These are phyloP conservation scores for Oryzias melastigma DNA, from an alignment of 2,113 vertebrate species.

Conservation along the genomic window DNA sequence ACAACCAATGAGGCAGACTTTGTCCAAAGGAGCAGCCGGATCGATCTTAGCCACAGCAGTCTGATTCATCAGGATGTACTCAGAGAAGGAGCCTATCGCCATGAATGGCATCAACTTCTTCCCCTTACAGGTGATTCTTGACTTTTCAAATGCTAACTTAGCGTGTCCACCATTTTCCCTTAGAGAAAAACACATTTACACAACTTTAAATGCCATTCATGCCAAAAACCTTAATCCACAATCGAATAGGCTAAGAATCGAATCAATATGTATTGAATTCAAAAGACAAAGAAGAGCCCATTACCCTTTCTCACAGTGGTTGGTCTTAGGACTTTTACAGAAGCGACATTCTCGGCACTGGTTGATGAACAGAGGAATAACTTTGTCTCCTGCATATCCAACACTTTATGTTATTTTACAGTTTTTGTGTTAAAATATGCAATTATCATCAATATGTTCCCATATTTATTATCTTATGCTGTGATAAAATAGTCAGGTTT, in stretches of 20 bases:
- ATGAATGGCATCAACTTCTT: constrained; percentile 78
- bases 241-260: not conserved
- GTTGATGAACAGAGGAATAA: constrained; percentile 81
- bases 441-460: no score
- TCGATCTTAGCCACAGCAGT: constrained; percentile 77
- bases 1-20: constrained; percentile 82
- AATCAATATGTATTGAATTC: not conserved
- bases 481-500: no score
- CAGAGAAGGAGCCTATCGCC: constrained; percentile 82
- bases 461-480: no score
- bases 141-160: constrained; percentile 72
- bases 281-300: constrained; percentile 46
- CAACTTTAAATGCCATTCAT: not conserved
- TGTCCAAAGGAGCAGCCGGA: constrained; percentile 79
- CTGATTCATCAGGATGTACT: constrained; percentile 84
- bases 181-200: not conserved
- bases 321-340: constrained; percentile 80
- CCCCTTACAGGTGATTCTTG: constrained; percentile 81
- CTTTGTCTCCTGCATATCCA: constrained; percentile 79
- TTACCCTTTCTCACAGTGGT: constrained; percentile 80
- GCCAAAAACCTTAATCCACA: no score
- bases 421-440: no score
- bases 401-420: no score
- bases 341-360: constrained; percentile 82
- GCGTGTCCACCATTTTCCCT: constrained; percentile 50